Percentiles rank a stretch among this genome's conserved stretches.
Evolutionary conservation across 2,113 vertebrate genomes (phyloP).

Genomic region (Manacus vitellinus): DNA sequence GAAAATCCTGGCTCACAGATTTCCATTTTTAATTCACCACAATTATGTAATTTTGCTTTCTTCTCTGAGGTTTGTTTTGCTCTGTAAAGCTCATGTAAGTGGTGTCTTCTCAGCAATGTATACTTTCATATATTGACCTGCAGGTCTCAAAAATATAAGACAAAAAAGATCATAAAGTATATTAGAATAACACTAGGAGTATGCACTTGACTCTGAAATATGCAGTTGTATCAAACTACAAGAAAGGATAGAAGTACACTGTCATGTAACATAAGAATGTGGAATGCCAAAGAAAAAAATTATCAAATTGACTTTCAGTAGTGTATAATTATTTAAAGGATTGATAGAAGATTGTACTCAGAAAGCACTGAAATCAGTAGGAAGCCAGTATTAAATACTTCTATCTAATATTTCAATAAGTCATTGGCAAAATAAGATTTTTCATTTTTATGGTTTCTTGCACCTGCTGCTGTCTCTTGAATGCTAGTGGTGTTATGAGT

Average conservation of each 20-base stretch:
- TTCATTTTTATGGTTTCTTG: constrained; percentile 32
- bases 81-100: neutral
- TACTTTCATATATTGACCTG: neutral
- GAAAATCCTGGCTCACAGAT: neutral
- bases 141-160: neutral
- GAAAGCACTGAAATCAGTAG: neutral
- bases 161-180: neutral
- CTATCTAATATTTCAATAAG: constrained; percentile 10
- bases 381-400: neutral
- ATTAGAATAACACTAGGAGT: neutral
- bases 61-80: neutral
- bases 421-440: constrained; percentile 15
- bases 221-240: neutral
- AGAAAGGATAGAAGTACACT: neutral
- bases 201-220: neutral
- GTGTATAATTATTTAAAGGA: neutral
- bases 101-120: neutral
- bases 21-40: neutral
- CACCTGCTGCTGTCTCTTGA: constrained; percentile 10
- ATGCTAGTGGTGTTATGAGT: neutral
- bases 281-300: neutral
- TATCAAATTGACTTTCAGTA: neutral
- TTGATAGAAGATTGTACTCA: neutral
- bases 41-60: neutral
- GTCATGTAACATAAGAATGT: neutral